These are phyloP conservation scores for Toxotes chatareus DNA, from an alignment of 2,113 vertebrate genomes.

Conservation along the genomic window DNA sequence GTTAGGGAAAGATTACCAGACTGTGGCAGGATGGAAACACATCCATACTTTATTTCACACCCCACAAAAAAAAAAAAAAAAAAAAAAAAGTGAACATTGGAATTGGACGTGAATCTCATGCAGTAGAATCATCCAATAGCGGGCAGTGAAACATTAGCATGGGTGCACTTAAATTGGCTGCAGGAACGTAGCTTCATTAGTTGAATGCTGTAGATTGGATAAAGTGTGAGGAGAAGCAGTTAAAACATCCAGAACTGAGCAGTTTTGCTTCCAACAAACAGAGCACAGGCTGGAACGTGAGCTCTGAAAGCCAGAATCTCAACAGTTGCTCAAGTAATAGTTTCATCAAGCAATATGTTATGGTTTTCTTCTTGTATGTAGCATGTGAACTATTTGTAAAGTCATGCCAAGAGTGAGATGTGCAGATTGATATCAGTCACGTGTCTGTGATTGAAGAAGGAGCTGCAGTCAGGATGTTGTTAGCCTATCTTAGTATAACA, in stretches of 20 bases:
- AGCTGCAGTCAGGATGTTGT: background rate
- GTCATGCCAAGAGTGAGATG: background rate
- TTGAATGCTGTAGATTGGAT: background rate
- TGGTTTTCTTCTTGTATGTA: background rate
- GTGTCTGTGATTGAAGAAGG: background rate
- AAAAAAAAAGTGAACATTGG: background rate
- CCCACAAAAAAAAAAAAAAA: background rate
- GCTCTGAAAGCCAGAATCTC: background rate
- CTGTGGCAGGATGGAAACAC: background rate
- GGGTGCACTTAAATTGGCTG: constrained; percentile 12
- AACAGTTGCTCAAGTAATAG: background rate
- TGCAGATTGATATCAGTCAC: background rate
- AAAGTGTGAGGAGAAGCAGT: background rate
- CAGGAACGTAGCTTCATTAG: constrained; percentile 14
- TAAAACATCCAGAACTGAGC: constrained; percentile 16
- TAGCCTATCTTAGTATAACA: background rate
- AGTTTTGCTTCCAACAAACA: constrained; percentile 20
- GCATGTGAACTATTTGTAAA: background rate
- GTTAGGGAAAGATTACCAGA: background rate
- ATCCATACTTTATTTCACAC: background rate
- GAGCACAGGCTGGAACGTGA: background rate
- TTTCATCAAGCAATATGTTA: background rate
- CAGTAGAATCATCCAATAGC: background rate
- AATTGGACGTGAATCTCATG: background rate
- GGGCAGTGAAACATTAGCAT: background rate